These are phyloP conservation scores for Pachliopta kotzebuea DNA, from an alignment of 2,888 invertebrate species.

Conservation along the genomic window DNA sequence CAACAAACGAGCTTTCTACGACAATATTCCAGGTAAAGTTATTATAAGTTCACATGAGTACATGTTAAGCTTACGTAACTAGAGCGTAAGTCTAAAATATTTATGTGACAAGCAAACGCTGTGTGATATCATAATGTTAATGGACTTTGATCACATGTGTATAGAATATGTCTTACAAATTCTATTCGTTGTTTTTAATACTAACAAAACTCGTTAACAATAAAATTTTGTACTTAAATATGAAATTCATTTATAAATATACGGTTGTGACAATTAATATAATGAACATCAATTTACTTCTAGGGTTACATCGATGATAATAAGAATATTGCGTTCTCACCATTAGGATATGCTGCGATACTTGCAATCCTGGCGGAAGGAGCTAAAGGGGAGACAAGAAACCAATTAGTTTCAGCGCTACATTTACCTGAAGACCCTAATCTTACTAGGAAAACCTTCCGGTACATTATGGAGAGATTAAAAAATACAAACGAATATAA, in stretches of 20 bases:
- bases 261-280: not conserved
- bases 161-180: too few species aligned
- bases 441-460: slow-evolving; percentile 69
- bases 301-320: slow-evolving; percentile 78
- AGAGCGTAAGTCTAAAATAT: too few species aligned
- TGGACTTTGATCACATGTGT: too few species aligned
- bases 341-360: slow-evolving; percentile 82
- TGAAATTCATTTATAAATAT: too few species aligned
- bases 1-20: slow-evolving; percentile 74
- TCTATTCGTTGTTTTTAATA: too few species aligned
- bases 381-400: slow-evolving; percentile 79
- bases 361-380: slow-evolving; percentile 83
- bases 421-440: slow-evolving; percentile 76
- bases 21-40: slow-evolving; percentile 73
- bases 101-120: too few species aligned
- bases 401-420: slow-evolving; percentile 78
- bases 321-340: slow-evolving; percentile 83
- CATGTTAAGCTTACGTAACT: too few species aligned
- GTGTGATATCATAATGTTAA: too few species aligned
- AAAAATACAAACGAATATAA: slow-evolving; percentile 72
- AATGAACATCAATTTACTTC: not conserved
- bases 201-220: too few species aligned
- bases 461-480: slow-evolving; percentile 72
- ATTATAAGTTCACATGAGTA: not conserved
- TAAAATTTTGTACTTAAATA: too few species aligned